phyloP scores from a whole-genome alignment of 2,888 invertebrate genomes.

The Tholera decimalis region DNA sequence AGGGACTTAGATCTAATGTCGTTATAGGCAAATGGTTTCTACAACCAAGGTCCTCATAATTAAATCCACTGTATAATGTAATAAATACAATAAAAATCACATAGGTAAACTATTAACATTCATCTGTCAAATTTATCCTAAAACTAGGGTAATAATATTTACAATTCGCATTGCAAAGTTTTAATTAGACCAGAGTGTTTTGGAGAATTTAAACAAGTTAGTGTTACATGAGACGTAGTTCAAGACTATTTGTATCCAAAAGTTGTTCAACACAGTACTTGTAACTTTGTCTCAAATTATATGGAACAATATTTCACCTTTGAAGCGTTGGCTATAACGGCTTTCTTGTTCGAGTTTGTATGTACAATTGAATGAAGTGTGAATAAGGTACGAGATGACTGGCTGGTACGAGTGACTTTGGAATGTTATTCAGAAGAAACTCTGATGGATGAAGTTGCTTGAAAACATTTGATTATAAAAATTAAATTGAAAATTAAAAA shows the following conservation, averaged over 20 bases:
- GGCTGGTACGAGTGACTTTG: neutral
- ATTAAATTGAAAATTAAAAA: too few species aligned
- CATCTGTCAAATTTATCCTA: neutral
- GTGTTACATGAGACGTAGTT: slow-evolving; percentile 8
- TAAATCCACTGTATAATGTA: too few species aligned
- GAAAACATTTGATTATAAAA: too few species aligned
- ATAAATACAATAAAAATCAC: too few species aligned
- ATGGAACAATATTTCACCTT: slow-evolving; percentile 32
- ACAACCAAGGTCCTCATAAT: too few species aligned
- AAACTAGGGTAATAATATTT: neutral
- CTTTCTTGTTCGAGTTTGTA: slow-evolving; percentile 8
- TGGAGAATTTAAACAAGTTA: slow-evolving; percentile 11
- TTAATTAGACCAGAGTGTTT: slow-evolving; percentile 12
- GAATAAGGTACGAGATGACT: neutral
- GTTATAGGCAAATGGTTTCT: too few species aligned
- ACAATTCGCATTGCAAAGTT: slow-evolving; percentile 17
- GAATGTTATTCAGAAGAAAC: neutral
- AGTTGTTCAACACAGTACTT: slow-evolving; percentile 30
- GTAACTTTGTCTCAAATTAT: slow-evolving; percentile 32
- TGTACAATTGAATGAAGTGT: slow-evolving; percentile 7
- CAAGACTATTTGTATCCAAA: slow-evolving; percentile 32
- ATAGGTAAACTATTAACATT: neutral
- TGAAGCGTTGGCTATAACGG: slow-evolving; percentile 15
- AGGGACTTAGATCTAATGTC: too few species aligned
- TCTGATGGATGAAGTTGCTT: neutral